Evolutionary conservation across 1,140 invertebrate species (phyloP), one percentile per base, ranked within the genome.

Genomic region (Bombus superbus): DNA sequence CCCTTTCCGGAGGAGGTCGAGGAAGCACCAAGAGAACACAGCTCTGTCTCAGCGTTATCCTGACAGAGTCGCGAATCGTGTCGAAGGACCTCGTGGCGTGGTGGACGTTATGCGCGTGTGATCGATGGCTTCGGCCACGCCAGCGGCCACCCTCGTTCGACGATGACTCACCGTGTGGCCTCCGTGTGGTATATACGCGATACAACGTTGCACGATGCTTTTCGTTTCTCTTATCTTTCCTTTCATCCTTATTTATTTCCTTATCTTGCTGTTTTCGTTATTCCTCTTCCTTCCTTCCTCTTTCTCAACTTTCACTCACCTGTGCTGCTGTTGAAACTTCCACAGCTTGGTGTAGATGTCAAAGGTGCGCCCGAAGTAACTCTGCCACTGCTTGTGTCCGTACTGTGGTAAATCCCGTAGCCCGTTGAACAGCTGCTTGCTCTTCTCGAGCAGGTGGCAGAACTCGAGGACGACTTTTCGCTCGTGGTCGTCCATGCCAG

Each of bases 301-400:
- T 40, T 69, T 2, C 2, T 69, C 4, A 32, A 25, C 9, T 71
- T 28, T 28, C 35, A 40, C 94, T 94, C 96, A 97, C 95, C 99
- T 97, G 95, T 99, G 98, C 95, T 99, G 98, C 94, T 99, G 99
- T 95, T 99, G 99, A 95, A 99, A 99, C 95, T 99, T 99, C 99
- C 99, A 99, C 71, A 99, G 96, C 95, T 99, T 99, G 53, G 99
- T 99, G 96, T 99, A 99, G 78, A 99, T 98, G 96, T 99, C 99
- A 96, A 99, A 99, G 75, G 99, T 99, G 85, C 98, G 96, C 15
- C 98, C 98, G 96, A 99, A 99, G 95, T 99, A 99, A 13, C 98
- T 97, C 96, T 99, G 98, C 99, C 99, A 99, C 95, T 99, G 98
- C 94, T 99, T 99, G 95, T 99, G 98, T 18, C 99, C 99, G 96